Evolutionary conservation across 2,797 vertebrate species (phyloP), one percentile per base, ranked within the genome.

Genomic region (Columba guinea): DNA sequence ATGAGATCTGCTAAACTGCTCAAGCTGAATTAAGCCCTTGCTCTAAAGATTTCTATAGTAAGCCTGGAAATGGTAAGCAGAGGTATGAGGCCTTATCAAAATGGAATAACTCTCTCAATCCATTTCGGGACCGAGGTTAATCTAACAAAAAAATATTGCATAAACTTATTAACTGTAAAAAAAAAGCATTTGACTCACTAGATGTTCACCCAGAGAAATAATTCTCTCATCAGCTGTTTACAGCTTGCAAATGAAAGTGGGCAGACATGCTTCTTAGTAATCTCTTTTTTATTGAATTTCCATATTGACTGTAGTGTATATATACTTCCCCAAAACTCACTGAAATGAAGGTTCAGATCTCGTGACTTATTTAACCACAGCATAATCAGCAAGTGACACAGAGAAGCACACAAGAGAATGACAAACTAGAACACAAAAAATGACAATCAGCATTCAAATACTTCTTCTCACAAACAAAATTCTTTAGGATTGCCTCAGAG

Each of bases 281-380:
- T 91, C 48, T n/a, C 52, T 59, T 86, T 95, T 86, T 60, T 74
- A 83, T 34, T 89, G 77, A 53, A 79, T 91, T 93, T 95, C 59
- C 51, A 59, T 90, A 73, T 69, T 91, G 80, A 44, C 37, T 82
- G 41, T 32, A 84, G 78, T 65, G 41, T 39, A 7, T 68, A 51
- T 74, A 89, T 77, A 86, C 11, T 62, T 48, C n/a, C 69, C 51
- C 37, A 30, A 41, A 88, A 65, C 46, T 91, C 74, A 65, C 32
- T 59, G 80, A 91, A 95, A 69, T 0, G 10, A 87, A 81, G 56
- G n/a, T 35, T 79, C 56, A 74, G 55, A 89, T 41, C 77, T 91
- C 80, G 58, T 0, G 4, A 22, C 82, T 90, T 80, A 63, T 68
- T 68, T 55, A 64, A 28, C 0, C 6, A 34, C 58, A 53, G 30